Evolutionary conservation across 2,113 vertebrate genomes (phyloP), one percentile per base, ranked within the genome.

Genomic region (Varanus salvator): DNA sequence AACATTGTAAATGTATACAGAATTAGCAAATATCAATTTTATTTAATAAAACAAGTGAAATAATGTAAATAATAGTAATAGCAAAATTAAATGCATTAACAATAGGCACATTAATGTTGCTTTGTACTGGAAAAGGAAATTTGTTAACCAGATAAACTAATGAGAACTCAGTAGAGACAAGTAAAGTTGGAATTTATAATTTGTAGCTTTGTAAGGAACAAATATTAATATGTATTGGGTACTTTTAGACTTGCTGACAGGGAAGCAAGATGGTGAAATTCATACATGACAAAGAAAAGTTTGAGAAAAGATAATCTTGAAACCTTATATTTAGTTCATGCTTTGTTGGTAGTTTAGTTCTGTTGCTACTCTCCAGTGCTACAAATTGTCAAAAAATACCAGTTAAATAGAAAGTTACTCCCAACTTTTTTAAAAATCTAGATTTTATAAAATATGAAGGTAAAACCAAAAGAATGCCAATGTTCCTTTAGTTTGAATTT

Each of bases 41-140:
- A 97, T 97, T 97, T 97, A 97, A 97, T 96, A 97, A 96, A 97
- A 95, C 95, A 96, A 97, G 96, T 97, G 97, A 97, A 97, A 93
- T 97, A 94, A 93, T 96, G 95, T 96, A 96, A 95, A 95, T 52
- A 85, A 64, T 96, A 95, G 15, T 11, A 88, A 92, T 95, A 95
- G 95, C 72, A 48, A 83, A 44, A 95, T 93, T 92, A 81, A 92
- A 87, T 94, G 90, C 88, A 91, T 87, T 71, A 85, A 75, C 86
- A 92, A 66, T 7, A 2, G 50, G 15, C 66, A 3, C 31, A 14
- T 76, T 89, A 92, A 88, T 81, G 71, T 94, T 88, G 92, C 69
- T 87, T 87, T 90, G 64, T 88, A 87, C 1, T 34, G 85, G 83
- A 82, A 48, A 88, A 87, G 74, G 72, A 80, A n/a, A 1, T 48